Conservation (phyloP, 2,888 invertebrate genomes). For the Strigamia maritima region DNA sequence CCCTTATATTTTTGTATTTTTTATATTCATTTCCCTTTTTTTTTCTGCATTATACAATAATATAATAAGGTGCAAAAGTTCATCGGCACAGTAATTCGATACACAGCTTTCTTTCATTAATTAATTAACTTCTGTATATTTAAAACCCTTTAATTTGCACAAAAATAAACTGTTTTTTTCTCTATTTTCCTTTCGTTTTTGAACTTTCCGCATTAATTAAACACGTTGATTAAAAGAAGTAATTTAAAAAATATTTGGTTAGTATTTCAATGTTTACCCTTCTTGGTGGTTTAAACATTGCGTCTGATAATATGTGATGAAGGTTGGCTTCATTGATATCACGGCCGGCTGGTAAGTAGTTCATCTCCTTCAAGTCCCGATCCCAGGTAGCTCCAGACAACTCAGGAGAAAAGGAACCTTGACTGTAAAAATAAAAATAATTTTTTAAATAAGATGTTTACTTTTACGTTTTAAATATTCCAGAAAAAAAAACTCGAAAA, state of each 20-base stretch:
- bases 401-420: conserved; percentile 27
- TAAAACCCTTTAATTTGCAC: no score
- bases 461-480: no score
- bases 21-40: no score
- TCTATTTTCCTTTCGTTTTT: no score
- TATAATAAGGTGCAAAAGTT: neutral
- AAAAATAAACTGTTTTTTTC: no score
- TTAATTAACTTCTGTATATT: no score
- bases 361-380: conserved; percentile 87
- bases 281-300: conserved; percentile 66
- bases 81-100: neutral
- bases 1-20: neutral
- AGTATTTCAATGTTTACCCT: conserved; percentile 47
- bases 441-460: no score
- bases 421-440: conserved; percentile 19
- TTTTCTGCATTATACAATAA: neutral
- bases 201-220: no score
- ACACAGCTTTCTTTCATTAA: no score
- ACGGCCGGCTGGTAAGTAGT: conserved; percentile 87
- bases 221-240: neutral
- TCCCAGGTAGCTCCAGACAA: conserved; percentile 68
- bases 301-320: conserved; percentile 71
- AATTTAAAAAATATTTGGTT: neutral
- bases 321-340: conserved; percentile 91
- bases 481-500: no score